These are phyloP conservation scores for Dendrocincla fuliginosa DNA, from an alignment of 2,797 vertebrate genomes.

Conservation along the genomic window DNA sequence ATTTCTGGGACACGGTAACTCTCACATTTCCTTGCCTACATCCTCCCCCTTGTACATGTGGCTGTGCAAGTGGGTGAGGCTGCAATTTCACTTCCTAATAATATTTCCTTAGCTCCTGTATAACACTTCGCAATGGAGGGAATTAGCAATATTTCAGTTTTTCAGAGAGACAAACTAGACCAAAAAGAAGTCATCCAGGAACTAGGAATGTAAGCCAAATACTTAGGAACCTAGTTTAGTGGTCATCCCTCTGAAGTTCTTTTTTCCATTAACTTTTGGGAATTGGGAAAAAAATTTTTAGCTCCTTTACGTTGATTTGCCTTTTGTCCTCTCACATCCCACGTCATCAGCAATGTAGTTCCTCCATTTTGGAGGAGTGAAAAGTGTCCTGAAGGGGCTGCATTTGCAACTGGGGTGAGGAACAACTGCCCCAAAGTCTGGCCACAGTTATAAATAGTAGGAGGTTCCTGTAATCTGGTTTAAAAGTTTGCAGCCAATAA, in stretches of 20 bases:
- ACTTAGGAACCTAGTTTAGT: not conserved
- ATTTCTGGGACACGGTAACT: conserved; percentile 87
- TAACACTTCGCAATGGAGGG: not conserved
- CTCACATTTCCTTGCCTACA: not conserved
- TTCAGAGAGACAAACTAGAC: not conserved
- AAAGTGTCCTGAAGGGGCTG: not conserved
- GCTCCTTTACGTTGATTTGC: not conserved
- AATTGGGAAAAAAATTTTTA: not conserved
- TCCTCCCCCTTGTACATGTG: not conserved
- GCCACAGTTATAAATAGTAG: not conserved
- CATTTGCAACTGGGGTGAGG: not conserved
- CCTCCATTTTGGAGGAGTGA: not conserved
- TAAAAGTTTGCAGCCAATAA: not conserved
- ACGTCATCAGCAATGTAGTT: not conserved
- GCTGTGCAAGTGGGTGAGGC: not conserved
- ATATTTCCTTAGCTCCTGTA: not conserved
- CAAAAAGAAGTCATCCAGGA: not conserved
- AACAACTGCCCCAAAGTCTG: not conserved
- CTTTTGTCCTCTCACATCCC: not conserved
- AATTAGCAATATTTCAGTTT: not conserved
- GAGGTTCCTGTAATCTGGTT: not conserved
- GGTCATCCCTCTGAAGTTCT: not conserved
- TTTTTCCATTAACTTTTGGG: not conserved
- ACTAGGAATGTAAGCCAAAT: not conserved
- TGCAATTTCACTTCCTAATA: conserved; percentile 27